Percentiles rank a stretch among this genome's conserved stretches.
These are phyloP conservation scores for Zosterops pallidus DNA, from an alignment of 2,113 vertebrate species.

Conservation along the genomic window DNA sequence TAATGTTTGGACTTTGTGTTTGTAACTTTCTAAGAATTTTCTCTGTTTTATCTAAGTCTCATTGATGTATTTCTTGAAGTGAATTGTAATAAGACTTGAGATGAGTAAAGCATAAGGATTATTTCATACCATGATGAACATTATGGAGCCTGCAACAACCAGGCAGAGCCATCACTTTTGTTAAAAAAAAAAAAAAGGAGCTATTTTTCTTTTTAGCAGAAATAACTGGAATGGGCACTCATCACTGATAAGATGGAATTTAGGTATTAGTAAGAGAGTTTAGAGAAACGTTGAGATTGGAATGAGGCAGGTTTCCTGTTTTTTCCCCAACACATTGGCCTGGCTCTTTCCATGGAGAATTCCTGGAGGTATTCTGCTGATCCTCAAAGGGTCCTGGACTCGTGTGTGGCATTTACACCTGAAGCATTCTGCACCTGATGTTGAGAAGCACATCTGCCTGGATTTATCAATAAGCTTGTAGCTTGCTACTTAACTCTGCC, in stretches of 20 bases:
- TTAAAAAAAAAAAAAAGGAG: background rate
- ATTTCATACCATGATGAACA: background rate
- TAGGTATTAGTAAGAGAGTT: background rate
- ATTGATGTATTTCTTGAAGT: background rate
- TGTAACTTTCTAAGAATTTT: background rate
- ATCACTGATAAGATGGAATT: background rate
- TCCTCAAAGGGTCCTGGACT: background rate
- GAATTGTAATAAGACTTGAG: background rate
- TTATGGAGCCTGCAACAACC: background rate
- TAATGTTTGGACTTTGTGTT: background rate
- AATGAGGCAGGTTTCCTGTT: background rate
- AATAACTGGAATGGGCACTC: background rate
- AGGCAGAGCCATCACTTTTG: background rate
- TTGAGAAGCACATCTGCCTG: background rate
- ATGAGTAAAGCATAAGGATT: background rate
- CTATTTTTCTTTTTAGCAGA: background rate
- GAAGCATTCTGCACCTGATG: background rate
- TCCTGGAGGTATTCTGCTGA: background rate
- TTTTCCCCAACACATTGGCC: background rate
- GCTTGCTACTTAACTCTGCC: background rate
- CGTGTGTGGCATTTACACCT: background rate
- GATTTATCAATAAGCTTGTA: background rate
- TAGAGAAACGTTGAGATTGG: background rate
- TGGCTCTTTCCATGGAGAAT: background rate
- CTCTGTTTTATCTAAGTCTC: background rate